Evolutionary conservation across 2,888 invertebrate genomes (phyloP).

Genomic region (Protonemura montana): DNA sequence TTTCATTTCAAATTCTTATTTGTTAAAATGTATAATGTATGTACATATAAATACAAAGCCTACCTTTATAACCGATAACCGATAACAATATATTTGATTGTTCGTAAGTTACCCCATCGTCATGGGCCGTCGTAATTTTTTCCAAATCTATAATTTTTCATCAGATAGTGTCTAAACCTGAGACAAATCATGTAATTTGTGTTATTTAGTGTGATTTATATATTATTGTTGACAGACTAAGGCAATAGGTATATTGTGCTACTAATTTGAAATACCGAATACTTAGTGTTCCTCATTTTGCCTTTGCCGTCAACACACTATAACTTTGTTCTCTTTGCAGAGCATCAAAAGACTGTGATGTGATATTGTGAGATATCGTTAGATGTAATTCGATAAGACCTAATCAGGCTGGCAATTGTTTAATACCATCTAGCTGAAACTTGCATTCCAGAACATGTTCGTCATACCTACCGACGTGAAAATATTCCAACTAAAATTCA

Average conservation of each 20-base stretch:
- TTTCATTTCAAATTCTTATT: neutral
- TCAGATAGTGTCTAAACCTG: neutral
- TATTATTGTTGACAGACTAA: neutral
- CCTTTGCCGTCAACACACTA: neutral
- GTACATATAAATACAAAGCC: neutral
- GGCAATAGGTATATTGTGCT: neutral
- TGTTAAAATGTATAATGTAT: neutral
- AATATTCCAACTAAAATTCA: constrained; percentile 8
- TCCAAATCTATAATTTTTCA: too few species aligned
- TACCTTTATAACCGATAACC: neutral
- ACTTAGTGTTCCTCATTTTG: neutral
- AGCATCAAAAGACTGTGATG: constrained; percentile 12
- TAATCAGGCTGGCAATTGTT: neutral
- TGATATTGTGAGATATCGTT: constrained; percentile 7
- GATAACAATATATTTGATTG: neutral
- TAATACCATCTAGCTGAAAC: constrained; percentile 8
- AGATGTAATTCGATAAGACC: neutral
- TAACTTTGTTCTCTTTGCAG: constrained; percentile 12
- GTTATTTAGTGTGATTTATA: neutral
- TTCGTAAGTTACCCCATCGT: neutral
- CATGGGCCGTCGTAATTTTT: too few species aligned
- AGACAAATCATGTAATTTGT: neutral
- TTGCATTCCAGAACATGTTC: neutral
- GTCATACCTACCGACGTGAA: neutral
- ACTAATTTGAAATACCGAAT: neutral